Percentiles rank a stretch among this genome's conserved stretches.
phyloP scores from a whole-genome alignment of 1,140 invertebrate species.

The Marisa cornuarietis region DNA sequence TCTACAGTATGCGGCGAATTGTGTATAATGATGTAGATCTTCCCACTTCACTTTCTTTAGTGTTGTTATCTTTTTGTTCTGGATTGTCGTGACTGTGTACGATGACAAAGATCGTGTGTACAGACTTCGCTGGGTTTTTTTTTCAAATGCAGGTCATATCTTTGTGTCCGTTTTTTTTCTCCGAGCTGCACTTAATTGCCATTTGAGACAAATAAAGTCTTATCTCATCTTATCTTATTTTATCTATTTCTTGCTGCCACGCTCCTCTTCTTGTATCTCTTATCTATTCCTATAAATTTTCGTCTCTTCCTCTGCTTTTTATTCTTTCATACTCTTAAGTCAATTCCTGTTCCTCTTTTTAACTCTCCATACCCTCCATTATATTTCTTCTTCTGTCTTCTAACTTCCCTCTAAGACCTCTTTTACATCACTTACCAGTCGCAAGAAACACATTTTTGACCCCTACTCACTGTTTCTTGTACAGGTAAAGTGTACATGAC shows the following conservation, averaged over 20 bases:
- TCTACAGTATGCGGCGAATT: no score
- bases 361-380: background rate
- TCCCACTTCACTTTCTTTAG: background rate
- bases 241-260: background rate
- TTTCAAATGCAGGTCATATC: no score
- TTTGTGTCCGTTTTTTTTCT: no score
- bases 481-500: conserved; percentile 26
- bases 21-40: no score
- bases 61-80: background rate
- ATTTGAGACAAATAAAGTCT: no score
- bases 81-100: no score
- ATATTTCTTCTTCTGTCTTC: background rate
- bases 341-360: background rate
- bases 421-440: background rate
- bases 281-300: background rate
- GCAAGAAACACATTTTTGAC: no score
- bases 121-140: no score
- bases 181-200: no score
- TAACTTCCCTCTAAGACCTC: background rate
- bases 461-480: background rate
- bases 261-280: background rate
- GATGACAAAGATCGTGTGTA: no score
- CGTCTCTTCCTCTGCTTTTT: background rate
- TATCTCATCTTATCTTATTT: no score
- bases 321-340: background rate